A percentile compares a stretch with the other conserved stretches of the same genome.
These are phyloP conservation scores for Mus musculus DNA, from an alignment of 2,113 vertebrate genomes.

Conservation along the genomic window GRCm39 chr14:80506001-80506500, in stretches of 20 bases:
- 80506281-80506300: background rate
- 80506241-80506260: background rate
- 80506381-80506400: slow-evolving; percentile 4
- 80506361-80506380: slow-evolving; percentile 33
- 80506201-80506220: background rate
- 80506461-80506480: slow-evolving; percentile 5
- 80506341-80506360: background rate
- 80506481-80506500: background rate
- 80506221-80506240: slow-evolving; percentile 5
- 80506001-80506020: background rate
- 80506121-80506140: background rate
- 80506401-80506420: slow-evolving; percentile 52
- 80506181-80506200: slow-evolving; percentile 44
- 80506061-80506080: slow-evolving; percentile 60
- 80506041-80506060: slow-evolving; percentile 63
- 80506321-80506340: background rate
- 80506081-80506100: slow-evolving; percentile 48
- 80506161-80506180: slow-evolving; percentile 37
- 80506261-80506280: background rate
- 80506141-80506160: background rate
- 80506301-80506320: background rate
- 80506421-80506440: background rate
- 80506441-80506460: background rate
- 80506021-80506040: slow-evolving; percentile 10
- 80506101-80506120: slow-evolving; percentile 14